Evolutionary conservation across 2,888 invertebrate species (phyloP), one percentile per base, ranked within the genome.

Genomic region (Poecilus cupreus): DNA sequence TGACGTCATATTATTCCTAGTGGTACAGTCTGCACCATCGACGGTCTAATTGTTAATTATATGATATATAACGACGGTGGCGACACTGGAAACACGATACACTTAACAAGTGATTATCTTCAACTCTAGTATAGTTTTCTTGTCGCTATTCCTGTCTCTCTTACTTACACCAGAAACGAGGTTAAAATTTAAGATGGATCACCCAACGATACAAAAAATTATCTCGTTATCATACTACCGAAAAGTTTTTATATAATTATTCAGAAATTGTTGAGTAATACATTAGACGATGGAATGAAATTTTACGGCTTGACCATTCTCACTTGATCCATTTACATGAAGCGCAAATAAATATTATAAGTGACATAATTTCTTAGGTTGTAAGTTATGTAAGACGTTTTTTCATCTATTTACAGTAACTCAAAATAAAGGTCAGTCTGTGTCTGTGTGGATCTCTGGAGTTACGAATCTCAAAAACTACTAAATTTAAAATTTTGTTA

Each of bases 161-260:
- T 57, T n/a, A 18, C 5, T 46, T 32, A 32, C 32, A 32, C 32
- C 43, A 13, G 43, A 43, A 43, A 10, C 43, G 13, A 0, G 10
- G 43, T 43, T 43, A 24, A 26, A 57, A 57, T 57, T 57, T 57
- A 57, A 57, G 57, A 57, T 24, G 57, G 57, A 57, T 57, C 57
- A 26, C 13, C 0, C 26, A 13, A n/a, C 26, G 5, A 26, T n/a
- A 60, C 60, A 60, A 60, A 60, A 60, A 60, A 60, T 60, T 13
- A 60, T 26, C 60, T 60, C 60, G 60, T 60, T 26, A 60, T 26
- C 1, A 22, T 13, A 26, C n/a, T 6, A 13, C 60, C 26, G 10
- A n/a, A 60, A 60, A 60, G 13, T 60, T 60, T 60, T 60, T 26
- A 60, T 26, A 60, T 60, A n/a, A 60, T 60, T 54, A 54, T 43